Evolutionary conservation across 2,797 vertebrate genomes (phyloP).

Genomic region (Rhodeus uyekii): DNA sequence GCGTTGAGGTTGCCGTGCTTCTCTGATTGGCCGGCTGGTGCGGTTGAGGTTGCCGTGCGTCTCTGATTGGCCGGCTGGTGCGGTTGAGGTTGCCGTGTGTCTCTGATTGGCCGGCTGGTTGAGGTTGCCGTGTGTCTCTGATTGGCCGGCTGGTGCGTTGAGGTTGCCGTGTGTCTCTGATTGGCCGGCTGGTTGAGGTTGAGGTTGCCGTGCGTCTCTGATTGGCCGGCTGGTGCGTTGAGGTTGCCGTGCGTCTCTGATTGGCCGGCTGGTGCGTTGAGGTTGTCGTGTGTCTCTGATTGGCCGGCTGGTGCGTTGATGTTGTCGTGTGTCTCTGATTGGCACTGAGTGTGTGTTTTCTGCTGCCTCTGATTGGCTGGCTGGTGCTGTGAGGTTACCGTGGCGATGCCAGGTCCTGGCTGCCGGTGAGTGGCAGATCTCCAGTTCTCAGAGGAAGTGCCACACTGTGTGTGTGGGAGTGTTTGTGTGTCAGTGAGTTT

Average conservation of each 20-base stretch:
- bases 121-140: too few relatives aligned
- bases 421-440: slow-evolving; percentile 3
- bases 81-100: too few relatives aligned
- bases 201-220: not conserved
- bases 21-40: not conserved
- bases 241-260: too few relatives aligned
- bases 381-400: not conserved
- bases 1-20: not conserved
- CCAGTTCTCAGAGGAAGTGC: slow-evolving; percentile 30
- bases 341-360: not conserved
- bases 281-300: not conserved
- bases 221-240: slow-evolving; percentile 6
- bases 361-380: slow-evolving; percentile 19
- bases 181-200: too few relatives aligned
- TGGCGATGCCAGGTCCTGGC: slow-evolving; percentile 13
- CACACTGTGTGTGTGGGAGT: slow-evolving; percentile 27
- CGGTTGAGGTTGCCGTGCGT: too few relatives aligned
- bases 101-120: too few relatives aligned
- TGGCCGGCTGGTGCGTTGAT: not conserved
- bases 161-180: too few relatives aligned
- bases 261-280: not conserved
- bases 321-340: too few relatives aligned
- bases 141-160: too few relatives aligned
- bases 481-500: not conserved
- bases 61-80: too few relatives aligned